Conservation (phyloP, 2,888 invertebrate genomes). For the Drosophila borealis region DNA sequence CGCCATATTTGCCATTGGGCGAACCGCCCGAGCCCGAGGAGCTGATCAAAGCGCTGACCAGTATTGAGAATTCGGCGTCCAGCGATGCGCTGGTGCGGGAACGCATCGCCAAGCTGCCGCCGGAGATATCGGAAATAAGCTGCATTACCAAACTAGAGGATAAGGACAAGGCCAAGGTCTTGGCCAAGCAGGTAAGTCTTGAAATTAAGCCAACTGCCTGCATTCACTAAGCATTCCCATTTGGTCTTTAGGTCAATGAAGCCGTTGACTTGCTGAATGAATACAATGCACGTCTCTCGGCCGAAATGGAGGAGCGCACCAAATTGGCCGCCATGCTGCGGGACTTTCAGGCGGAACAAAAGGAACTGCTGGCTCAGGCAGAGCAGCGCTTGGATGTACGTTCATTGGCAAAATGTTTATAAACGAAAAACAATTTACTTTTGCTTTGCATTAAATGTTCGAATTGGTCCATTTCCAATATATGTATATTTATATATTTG, state of each 20-base stretch:
- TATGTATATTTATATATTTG: background rate
- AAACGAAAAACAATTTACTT: constrained; percentile 12
- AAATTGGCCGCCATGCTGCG: constrained; percentile 93
- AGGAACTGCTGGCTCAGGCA: constrained; percentile 93
- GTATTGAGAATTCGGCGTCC: constrained; percentile 97
- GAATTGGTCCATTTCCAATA: background rate
- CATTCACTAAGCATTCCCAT: background rate
- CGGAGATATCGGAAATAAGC: constrained; percentile 96
- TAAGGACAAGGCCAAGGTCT: constrained; percentile 91
- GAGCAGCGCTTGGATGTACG: constrained; percentile 94
- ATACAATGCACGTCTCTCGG: constrained; percentile 93
- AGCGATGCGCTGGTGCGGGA: constrained; percentile 97
- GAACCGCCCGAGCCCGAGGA: constrained; percentile 97
- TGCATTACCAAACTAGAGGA: constrained; percentile 94
- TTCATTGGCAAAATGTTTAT: constrained; percentile 23
- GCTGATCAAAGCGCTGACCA: constrained; percentile 92
- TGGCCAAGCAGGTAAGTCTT: constrained; percentile 89
- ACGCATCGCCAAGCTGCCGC: constrained; percentile 96
- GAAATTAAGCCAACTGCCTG: background rate
- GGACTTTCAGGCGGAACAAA: constrained; percentile 94
- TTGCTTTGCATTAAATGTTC: constrained; percentile 33
- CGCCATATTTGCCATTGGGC: constrained; percentile 91
- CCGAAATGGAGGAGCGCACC: constrained; percentile 95
- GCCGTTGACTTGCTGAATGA: constrained; percentile 94
- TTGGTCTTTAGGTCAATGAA: constrained; percentile 87